Conservation (phyloP, 2,113 vertebrate genomes). For the Strigops habroptila region DNA sequence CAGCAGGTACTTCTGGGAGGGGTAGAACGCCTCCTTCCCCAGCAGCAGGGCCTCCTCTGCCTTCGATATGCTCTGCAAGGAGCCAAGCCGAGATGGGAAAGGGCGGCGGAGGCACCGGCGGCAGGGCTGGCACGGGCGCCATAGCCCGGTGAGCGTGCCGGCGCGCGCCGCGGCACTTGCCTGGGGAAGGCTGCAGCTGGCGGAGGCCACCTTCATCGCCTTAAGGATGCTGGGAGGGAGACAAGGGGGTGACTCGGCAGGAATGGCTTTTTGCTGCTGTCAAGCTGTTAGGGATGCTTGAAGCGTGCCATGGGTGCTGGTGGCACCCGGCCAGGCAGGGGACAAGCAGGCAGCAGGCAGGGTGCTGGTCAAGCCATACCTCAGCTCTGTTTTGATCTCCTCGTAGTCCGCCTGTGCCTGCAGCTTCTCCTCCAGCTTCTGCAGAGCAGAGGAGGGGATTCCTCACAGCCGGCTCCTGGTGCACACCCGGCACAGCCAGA, state of each 20-base stretch:
- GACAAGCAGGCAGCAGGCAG: no score
- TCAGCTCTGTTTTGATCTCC: conserved; percentile 97
- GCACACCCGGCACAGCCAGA: fast-evolving
- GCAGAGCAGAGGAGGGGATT: background rate
- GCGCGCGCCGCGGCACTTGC: conserved; percentile 59
- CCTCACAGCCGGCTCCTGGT: fast-evolving
- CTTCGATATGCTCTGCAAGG: conserved; percentile 80
- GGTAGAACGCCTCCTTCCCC: conserved; percentile 88
- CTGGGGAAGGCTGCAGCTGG: conserved; percentile 86
- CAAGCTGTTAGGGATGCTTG: background rate
- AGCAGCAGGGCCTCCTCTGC: conserved; percentile 81
- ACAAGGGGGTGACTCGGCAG: background rate
- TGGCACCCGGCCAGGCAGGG: fast-evolving
- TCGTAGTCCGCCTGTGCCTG: conserved; percentile 93
- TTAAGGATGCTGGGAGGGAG: conserved; percentile 86
- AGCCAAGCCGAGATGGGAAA: conserved; percentile 21
- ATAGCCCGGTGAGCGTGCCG: background rate
- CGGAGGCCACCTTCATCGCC: conserved; percentile 91
- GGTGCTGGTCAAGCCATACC: conserved; percentile 60
- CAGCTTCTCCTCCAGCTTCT: conserved; percentile 93
- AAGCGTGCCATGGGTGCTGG: fast-evolving
- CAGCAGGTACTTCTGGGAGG: conserved; percentile 86
- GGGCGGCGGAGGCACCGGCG: background rate
- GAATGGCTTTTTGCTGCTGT: background rate
- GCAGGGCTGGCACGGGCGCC: background rate